These are phyloP conservation scores for Echinarachnius parma DNA, from an alignment of 53 echinoderm and acorn worm genomes.

Conservation along the genomic window DNA sequence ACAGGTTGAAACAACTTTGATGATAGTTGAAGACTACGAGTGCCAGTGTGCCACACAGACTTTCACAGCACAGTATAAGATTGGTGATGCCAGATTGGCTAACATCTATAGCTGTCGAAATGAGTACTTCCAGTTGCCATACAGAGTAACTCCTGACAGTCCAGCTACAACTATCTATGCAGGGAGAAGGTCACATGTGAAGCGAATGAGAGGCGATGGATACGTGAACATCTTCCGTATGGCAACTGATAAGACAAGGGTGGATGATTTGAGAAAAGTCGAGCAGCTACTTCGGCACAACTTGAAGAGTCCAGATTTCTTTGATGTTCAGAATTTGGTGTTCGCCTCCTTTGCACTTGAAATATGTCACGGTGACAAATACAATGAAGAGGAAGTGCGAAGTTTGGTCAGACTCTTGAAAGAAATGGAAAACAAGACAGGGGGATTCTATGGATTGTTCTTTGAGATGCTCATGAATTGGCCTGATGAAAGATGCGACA, in stretches of 20 bases:
- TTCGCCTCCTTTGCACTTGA: constrained; percentile 1
- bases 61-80: too few relatives aligned
- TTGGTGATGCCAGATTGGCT: too few relatives aligned
- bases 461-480: constrained; percentile 35
- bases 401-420: background rate
- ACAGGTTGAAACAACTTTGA: too few relatives aligned
- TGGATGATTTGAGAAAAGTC: background rate
- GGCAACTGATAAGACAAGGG: background rate
- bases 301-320: background rate
- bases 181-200: background rate
- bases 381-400: background rate
- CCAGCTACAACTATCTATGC: background rate
- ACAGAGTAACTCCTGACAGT: too few relatives aligned
- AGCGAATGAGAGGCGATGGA: constrained; percentile 3
- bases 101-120: too few relatives aligned
- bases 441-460: constrained; percentile 25
- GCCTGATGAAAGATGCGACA: background rate
- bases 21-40: too few relatives aligned
- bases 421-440: background rate
- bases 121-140: too few relatives aligned
- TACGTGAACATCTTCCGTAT: constrained; percentile 9
- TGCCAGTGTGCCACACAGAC: too few relatives aligned
- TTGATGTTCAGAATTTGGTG: constrained; percentile 11
- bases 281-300: background rate
- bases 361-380: background rate